A percentile compares a stretch with the other conserved stretches of the same genome.
Conservation (phyloP, 92 coral and sea anemone genomes). For the Blastomussa wellsi region DNA sequence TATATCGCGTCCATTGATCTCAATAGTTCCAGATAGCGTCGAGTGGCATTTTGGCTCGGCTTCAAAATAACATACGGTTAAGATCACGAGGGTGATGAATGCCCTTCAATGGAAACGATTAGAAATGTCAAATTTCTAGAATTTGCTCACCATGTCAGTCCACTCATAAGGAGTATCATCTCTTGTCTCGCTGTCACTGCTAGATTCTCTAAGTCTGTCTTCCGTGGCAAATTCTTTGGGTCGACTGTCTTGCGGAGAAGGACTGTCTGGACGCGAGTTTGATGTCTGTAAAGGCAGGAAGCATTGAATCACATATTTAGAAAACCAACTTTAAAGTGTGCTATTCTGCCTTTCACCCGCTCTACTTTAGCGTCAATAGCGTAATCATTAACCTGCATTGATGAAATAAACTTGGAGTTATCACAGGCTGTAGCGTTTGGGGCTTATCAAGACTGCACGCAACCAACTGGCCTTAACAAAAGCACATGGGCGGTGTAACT, state of each 20-base stretch:
- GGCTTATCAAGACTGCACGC: background rate
- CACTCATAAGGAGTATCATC: constrained; percentile 15
- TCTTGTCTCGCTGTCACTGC: constrained; percentile 28
- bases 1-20: constrained; percentile 1
- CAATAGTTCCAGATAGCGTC: background rate
- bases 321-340: background rate
- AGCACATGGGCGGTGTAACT: background rate
- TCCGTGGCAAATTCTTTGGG: constrained; percentile 12
- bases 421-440: background rate
- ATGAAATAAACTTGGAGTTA: background rate
- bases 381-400: background rate
- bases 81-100: background rate
- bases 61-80: background rate
- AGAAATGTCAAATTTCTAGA: background rate
- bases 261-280: constrained; percentile 1
- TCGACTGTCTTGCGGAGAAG: constrained; percentile 5
- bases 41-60: background rate
- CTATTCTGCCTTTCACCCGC: too few relatives aligned
- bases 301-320: background rate
- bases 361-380: background rate
- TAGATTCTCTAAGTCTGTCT: constrained; percentile 13
- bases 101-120: background rate
- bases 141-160: constrained; percentile 26
- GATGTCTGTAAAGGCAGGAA: background rate
- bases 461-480: background rate